Evolutionary conservation across 2,113 vertebrate species (phyloP), one percentile per base, ranked within the genome.

Genomic region (Myiozetetes cayanensis): DNA sequence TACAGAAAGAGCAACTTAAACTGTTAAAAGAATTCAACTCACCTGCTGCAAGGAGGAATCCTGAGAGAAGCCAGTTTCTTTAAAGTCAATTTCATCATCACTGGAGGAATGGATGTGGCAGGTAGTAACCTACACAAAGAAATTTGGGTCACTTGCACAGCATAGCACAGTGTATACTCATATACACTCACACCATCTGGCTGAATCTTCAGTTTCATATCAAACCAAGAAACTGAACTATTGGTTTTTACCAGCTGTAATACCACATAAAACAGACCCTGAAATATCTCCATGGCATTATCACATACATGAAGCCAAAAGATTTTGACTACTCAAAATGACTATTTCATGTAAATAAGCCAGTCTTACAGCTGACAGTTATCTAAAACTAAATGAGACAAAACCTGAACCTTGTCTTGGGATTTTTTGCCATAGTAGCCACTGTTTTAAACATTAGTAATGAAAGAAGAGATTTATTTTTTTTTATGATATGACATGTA

Each of bases 21-120:
- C n/a, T 77, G 61, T 73, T 92, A 39, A 53, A 93, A 75, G 39
- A 89, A 46, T 89, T 85, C 70, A 90, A 97, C 99, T 99, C 98
- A 99, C 99, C 98, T 99, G 99, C 98, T 99, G 99, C 95, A 99
- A 98, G 97, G 99, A 99, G 49, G 99, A 99, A 97, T 99, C 99
- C 97, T 99, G 99, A 81, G 99, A 99, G 97, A 99, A 99, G 75
- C 99, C 99, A 50, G 98, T 98, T 97, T 99, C 99, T 98, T 99
- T 99, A 94, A 99, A 99, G 97, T 99, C 99, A 89, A 99, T 99
- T 97, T 99, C 99, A 96, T 99, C 99, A 91, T 99, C 99, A 83
- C 99, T 99, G 92, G 99, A 99, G 91, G 99, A 99, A 97, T 99
- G 99, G 97, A 99, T 99, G 97, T 99, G 99, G 97, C 99, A 99